phyloP scores from a whole-genome alignment of 2,797 vertebrate species.

The Capromys pilorides region DNA sequence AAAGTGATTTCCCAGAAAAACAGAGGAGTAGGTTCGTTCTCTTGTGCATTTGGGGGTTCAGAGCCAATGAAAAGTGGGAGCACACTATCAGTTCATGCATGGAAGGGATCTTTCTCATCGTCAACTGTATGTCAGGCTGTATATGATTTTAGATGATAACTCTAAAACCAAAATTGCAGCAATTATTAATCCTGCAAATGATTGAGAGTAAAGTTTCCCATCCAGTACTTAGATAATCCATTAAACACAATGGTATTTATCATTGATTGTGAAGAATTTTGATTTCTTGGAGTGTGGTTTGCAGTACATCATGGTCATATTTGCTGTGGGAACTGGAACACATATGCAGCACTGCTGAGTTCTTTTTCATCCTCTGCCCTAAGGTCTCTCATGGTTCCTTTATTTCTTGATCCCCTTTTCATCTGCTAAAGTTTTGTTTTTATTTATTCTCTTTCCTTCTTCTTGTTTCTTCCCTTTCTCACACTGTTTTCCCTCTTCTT shows the following conservation, averaged over 20 bases:
- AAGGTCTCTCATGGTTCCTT: neutral
- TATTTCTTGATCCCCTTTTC: neutral
- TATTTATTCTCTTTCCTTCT: neutral
- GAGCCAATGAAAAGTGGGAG: neutral
- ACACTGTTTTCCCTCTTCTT: neutral
- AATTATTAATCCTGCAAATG: neutral
- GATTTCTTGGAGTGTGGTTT: neutral
- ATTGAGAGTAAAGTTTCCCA: neutral
- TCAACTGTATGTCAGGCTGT: neutral
- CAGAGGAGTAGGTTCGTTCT: neutral
- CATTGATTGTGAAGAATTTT: neutral
- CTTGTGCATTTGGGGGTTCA: neutral
- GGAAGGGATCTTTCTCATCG: neutral
- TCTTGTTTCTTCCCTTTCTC: neutral
- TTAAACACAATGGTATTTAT: neutral
- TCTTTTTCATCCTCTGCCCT: neutral
- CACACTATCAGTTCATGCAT: neutral
- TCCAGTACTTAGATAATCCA: neutral
- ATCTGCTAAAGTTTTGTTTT: neutral
- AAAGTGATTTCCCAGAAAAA: neutral
- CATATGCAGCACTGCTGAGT: no score
- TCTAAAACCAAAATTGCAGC: neutral
- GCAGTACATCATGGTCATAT: neutral
- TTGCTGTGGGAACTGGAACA: neutral
- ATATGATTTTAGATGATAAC: neutral